Base-by-base conservation (phyloP, 2,113 vertebrate species). In the Corydoras maculifer region DNA sequence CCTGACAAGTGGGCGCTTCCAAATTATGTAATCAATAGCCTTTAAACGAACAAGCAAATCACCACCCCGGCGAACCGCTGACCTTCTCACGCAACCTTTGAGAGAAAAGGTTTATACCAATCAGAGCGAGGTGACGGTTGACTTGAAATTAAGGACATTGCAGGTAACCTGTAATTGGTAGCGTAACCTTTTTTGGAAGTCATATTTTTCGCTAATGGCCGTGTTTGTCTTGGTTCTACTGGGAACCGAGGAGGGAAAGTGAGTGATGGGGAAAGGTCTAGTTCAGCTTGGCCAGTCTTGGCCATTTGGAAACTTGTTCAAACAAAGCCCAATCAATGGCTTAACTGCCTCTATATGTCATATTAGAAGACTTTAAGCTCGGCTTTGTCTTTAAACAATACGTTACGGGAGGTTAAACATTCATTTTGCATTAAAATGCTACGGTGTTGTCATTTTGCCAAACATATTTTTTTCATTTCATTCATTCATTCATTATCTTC, bases 221-320 rank as follows among this genome's bases (percentile, higher is more conserved):
- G 59, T 90, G 85, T 93, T 93, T 93, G 70, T 84, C 78, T 89
- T 90, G 88, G 88, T 76, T 85, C 90, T 91, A 73, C 72, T 82
- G 92, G 91, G 91, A 93, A 73, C 73, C 66, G 65, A 15, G 83
- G 81, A 88, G 85, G 69, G 79, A 81, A 83, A 88, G 82, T 2
- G 57, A 84, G 65, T 35, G 92, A 88, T 91, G 91, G 87, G 80
- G 85, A 84, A 74, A 83, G 86, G 84, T 81, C 86, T 78, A 81
- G 82, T 88, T 82, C 80, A 83, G 86, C 86, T 82, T 86, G 84
- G 87, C 88, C 88, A 82, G 86, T 83, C 90, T 94, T 94, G n/a
- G n/a, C n/a, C 93, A 94, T 95, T 93, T 86, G 87, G 76, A 79
- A 86, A 86, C 86, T 85, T 84, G 85, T 87, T 89, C 83, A 90